Percentiles rank a stretch among this genome's conserved stretches.
Evolutionary conservation across 2,797 vertebrate species (phyloP).

Genomic region (Phataginus tricuspis): DNA sequence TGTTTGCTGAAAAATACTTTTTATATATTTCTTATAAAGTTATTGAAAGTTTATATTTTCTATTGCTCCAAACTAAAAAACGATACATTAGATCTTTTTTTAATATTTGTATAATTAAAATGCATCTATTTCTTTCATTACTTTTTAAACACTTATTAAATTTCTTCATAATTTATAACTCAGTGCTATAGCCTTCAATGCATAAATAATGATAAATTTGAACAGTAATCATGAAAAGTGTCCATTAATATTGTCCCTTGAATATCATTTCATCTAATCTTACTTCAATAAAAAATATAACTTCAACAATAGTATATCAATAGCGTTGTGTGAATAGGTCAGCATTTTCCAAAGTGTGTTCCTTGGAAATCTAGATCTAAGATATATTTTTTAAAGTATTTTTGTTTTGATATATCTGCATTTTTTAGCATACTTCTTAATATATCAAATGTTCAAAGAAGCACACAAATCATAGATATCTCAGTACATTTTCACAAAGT

Average conservation of each 20-base stretch:
- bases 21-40: neutral
- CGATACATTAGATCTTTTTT: slow-evolving; percentile 8
- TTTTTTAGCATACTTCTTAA: neutral
- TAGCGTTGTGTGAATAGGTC: neutral
- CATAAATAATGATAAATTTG: neutral
- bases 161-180: slow-evolving; percentile 41
- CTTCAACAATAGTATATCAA: neutral
- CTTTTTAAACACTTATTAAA: slow-evolving; percentile 36
- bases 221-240: neutral
- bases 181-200: neutral
- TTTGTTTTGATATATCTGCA: neutral
- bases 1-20: neutral
- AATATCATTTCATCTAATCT: neutral
- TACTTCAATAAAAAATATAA: neutral
- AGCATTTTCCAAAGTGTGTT: slow-evolving; percentile 10
- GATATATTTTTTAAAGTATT: neutral
- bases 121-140: slow-evolving; percentile 19
- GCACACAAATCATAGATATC: neutral
- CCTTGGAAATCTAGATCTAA: neutral
- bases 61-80: slow-evolving; percentile 29
- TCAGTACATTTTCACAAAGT: slow-evolving; percentile 21
- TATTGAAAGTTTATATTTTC: slow-evolving; percentile 18
- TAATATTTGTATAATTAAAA: slow-evolving; percentile 10
- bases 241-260: neutral
- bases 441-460: neutral